These are phyloP conservation scores for Drosophila repleta DNA, from an alignment of 1,140 invertebrate species.

Conservation along the genomic window DNA sequence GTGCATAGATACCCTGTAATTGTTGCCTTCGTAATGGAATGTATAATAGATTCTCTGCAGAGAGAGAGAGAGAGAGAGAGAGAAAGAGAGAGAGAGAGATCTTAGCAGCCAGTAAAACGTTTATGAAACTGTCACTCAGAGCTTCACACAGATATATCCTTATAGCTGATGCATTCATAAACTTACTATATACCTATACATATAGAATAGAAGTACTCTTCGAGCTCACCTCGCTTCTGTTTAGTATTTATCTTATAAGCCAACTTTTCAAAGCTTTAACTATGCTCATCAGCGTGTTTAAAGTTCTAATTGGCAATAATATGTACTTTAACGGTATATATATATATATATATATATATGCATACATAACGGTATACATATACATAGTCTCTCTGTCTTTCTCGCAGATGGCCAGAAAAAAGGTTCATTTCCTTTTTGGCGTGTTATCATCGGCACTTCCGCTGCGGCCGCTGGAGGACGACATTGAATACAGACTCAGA, in stretches of 20 bases:
- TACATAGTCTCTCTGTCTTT: neutral
- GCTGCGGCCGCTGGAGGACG: slow-evolving; percentile 32
- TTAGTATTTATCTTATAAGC: neutral
- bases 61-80: too few species aligned
- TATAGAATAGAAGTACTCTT: too few species aligned
- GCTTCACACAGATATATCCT: too few species aligned
- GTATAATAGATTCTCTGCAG: too few species aligned
- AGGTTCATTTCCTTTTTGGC: slow-evolving; percentile 78
- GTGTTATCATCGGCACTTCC: slow-evolving; percentile 75
- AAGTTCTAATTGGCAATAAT: neutral
- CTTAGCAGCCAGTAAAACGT: neutral
- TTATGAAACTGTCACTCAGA: neutral
- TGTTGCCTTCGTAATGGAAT: too few species aligned
- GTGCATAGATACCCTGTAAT: slow-evolving; percentile 1
- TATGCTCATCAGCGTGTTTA: too few species aligned
- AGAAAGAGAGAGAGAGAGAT: too few species aligned
- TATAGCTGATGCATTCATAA: too few species aligned
- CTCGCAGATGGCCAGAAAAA: slow-evolving; percentile 53
- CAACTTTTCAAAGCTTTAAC: too few species aligned
- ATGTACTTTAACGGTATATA: neutral
- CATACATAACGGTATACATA: too few species aligned
- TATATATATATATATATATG: too few species aligned
- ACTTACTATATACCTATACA: neutral
- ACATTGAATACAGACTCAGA: slow-evolving; percentile 40
- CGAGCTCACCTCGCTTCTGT: neutral